A percentile compares a stretch with the other conserved stretches of the same genome.
Conservation (phyloP, 1,140 invertebrate species). For the Wiebesia pumilae region DNA sequence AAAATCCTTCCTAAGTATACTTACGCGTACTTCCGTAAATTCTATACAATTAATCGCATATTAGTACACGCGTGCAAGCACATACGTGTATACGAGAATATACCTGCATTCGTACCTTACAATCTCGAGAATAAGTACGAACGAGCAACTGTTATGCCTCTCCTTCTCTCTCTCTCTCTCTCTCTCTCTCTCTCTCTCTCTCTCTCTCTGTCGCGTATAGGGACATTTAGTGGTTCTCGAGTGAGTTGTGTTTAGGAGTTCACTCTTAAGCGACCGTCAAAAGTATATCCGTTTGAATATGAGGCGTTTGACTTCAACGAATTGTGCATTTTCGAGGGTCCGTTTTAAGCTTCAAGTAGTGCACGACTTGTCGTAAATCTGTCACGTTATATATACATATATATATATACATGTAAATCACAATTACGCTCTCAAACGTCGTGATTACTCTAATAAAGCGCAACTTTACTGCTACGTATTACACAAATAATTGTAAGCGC, state of each 20-base stretch:
- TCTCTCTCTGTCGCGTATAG: not conserved
- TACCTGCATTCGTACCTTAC: not conserved
- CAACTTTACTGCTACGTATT: too few species aligned
- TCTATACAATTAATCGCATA: not conserved
- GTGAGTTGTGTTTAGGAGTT: not conserved
- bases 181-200: not conserved
- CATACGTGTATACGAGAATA: conserved; percentile 49
- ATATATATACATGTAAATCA: too few species aligned
- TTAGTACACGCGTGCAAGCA: not conserved
- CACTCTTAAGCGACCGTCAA: not conserved
- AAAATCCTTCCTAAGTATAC: not conserved
- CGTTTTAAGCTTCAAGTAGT: conserved; percentile 22
- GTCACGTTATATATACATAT: not conserved
- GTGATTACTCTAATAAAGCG: too few species aligned
- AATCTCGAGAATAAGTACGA: conserved; percentile 12
- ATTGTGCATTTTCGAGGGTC: not conserved
- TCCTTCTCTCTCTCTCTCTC: conserved; percentile 2
- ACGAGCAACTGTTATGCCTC: conserved; percentile 48
- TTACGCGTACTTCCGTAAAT: not conserved
- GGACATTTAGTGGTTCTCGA: conserved; percentile 37
- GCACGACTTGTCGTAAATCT: conserved; percentile 11
- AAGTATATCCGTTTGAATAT: not conserved
- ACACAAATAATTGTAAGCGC: too few species aligned
- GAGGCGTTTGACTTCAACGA: not conserved
- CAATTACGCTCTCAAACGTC: not conserved